Conservation (phyloP, 1,140 invertebrate genomes). For the Oedothorax gibbosus region DNA sequence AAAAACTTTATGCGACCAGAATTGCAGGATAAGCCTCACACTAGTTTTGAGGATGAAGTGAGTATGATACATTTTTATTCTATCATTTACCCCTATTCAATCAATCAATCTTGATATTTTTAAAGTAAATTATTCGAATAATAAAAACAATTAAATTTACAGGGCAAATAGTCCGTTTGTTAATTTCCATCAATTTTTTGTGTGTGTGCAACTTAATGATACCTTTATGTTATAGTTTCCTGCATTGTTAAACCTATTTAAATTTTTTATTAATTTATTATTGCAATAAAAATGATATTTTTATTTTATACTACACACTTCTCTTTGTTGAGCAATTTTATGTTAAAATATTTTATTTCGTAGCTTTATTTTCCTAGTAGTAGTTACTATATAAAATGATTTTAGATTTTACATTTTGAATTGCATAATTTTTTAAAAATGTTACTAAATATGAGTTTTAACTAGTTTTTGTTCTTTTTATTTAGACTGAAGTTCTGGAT, state of each 20-base stretch:
- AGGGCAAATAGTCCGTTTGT: background rate
- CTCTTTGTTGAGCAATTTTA: no score
- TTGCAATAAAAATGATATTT: no score
- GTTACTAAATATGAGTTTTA: background rate
- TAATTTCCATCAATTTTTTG: background rate
- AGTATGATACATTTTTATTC: background rate
- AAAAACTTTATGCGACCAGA: conserved; percentile 96
- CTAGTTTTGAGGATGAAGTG: conserved; percentile 88
- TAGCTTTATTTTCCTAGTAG: no score
- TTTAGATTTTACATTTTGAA: background rate
- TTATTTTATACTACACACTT: no score
- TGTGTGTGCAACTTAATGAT: background rate
- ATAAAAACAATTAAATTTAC: background rate
- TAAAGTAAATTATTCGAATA: background rate
- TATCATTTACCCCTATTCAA: background rate
- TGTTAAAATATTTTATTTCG: no score
- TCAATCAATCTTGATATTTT: no score
- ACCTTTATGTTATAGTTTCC: no score
- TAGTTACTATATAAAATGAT: no score
- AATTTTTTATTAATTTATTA: no score
- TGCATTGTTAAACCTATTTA: no score
- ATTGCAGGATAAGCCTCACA: conserved; percentile 86
- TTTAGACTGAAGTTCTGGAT: conserved; percentile 79
- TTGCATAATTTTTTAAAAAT: background rate
- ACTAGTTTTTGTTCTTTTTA: conserved; percentile 13